Base-by-base conservation (phyloP, 2,888 invertebrate genomes). In the Osmoderma eremita region DNA sequence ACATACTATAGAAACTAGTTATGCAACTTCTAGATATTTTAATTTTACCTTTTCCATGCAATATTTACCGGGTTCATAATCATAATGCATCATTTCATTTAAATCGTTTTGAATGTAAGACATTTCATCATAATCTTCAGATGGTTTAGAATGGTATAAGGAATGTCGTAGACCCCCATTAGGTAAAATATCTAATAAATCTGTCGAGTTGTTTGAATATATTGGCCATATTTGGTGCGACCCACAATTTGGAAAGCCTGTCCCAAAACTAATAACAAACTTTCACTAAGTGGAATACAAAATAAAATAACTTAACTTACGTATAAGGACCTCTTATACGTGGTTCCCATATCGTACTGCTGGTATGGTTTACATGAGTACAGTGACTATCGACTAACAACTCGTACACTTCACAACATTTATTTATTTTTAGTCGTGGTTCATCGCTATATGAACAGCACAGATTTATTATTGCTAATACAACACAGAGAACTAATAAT, bases 341-440 rank as follows among this genome's bases (percentile, higher is more conserved):
- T 18, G 91, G 91, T 72, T 77, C 76, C 88, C 88, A 89, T 50
- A 81, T 72, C 76, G 80, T 85, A 81, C 87, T 84, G 80, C 87
- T 87, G 73, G 87, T 86, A 74, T 86, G 83, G 75, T 87, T 85
- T 49, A 88, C 85, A 76, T 86, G 83, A 76, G 87, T 87, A 79
- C 93, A 93, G 69, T 84, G 82, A 65, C 85, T 84, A 76, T 90
- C 90, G 42, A 91, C 84, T 79, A 90, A 86, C 64, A 93, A 82
- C 80, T 93, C 91, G 74, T 88, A 85, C 61, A 83, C 81, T 78
- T 90, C 90, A 81, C 94, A 94, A 78, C 94, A 94, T 85, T 94
- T 94, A 78, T 91, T 91, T 71, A 94, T 87, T 75, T 84, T 84
- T 22, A 91, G 83, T 17, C 22, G 45, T 51, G 58, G 63, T 69